These are phyloP conservation scores for Macropus fuliginosus DNA, from an alignment of 2,797 vertebrate species.

Conservation along the genomic window DNA sequence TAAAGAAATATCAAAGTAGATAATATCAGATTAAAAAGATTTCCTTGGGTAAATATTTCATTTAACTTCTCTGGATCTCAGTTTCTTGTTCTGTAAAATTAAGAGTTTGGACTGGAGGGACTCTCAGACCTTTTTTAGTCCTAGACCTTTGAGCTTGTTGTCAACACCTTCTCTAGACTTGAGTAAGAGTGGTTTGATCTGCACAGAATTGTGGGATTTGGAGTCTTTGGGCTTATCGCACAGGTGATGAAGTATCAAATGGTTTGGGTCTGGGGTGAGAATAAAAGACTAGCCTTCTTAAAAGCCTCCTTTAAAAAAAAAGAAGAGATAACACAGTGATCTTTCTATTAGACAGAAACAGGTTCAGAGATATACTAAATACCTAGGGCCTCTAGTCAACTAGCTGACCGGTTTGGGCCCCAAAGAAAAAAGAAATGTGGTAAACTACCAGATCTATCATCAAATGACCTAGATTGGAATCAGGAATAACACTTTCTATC, in stretches of 20 bases:
- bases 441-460: neutral
- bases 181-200: neutral
- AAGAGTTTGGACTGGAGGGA: neutral
- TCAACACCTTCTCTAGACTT: neutral
- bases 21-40: neutral
- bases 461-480: neutral
- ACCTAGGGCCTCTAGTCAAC: neutral
- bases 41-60: neutral
- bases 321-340: neutral
- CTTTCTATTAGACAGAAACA: neutral
- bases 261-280: neutral
- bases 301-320: neutral
- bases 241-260: neutral
- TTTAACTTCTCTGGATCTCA: neutral
- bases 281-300: neutral
- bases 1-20: neutral
- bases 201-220: neutral
- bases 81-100: neutral
- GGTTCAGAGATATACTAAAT: neutral
- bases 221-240: neutral
- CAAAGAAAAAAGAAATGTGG: neutral
- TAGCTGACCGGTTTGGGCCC: neutral
- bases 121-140: neutral
- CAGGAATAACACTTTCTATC: neutral
- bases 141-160: neutral